phyloP scores from a whole-genome alignment of 2,888 invertebrate genomes.

The Epistrophe eligans region DNA sequence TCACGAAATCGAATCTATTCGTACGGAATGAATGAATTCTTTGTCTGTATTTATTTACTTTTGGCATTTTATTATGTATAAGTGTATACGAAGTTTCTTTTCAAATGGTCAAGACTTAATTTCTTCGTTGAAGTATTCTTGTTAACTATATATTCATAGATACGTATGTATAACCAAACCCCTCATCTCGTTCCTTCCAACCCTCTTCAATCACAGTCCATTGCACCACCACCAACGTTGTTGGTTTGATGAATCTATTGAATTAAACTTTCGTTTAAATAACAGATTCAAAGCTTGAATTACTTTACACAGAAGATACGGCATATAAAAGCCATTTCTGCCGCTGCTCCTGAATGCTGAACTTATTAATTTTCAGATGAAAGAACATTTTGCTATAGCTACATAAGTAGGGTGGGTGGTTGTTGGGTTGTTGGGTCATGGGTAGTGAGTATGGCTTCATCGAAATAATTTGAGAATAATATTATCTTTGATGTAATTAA shows the following conservation, averaged over 20 bases:
- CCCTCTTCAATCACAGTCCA: background rate
- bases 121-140: slow-evolving; percentile 1
- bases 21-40: slow-evolving; percentile 61
- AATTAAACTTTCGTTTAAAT: slow-evolving; percentile 58
- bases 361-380: slow-evolving; percentile 69
- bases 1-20: slow-evolving; percentile 75
- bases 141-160: background rate
- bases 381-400: slow-evolving; percentile 20
- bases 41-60: slow-evolving; percentile 31
- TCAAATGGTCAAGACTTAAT: slow-evolving; percentile 38
- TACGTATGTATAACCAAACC: background rate
- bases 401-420: background rate
- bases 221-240: too few species aligned
- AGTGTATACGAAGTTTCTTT: slow-evolving; percentile 23
- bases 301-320: slow-evolving; percentile 34
- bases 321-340: slow-evolving; percentile 32
- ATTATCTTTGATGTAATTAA: slow-evolving; percentile 74
- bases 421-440: background rate
- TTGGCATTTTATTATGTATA: background rate
- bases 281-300: slow-evolving; percentile 59
- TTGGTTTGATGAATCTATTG: slow-evolving; percentile 63
- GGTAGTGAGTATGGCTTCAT: slow-evolving; percentile 3
- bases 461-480: slow-evolving; percentile 40
- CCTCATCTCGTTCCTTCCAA: background rate
- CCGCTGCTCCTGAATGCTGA: slow-evolving; percentile 1